phyloP scores from a whole-genome alignment of 2,888 invertebrate genomes.

The Pristionchus maxplancki region DNA sequence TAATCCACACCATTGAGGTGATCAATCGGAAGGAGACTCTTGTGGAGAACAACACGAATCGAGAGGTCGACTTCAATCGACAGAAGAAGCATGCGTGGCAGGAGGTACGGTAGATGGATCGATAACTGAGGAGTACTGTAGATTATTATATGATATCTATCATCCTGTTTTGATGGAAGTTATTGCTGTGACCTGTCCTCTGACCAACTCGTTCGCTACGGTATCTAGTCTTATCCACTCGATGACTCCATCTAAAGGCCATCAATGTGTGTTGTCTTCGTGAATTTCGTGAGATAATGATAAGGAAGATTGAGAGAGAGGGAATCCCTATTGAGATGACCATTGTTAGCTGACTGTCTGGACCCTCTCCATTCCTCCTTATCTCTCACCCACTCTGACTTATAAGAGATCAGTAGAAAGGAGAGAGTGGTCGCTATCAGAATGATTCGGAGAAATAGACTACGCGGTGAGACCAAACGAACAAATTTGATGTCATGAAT shows the following conservation, averaged over 20 bases:
- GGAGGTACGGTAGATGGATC: conserved; percentile 42
- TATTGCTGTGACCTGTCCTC: neutral
- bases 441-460: conserved; percentile 30
- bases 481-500: conserved; percentile 43
- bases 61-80: conserved; percentile 52
- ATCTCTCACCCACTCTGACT: neutral
- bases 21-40: conserved; percentile 51
- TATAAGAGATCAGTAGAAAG: neutral
- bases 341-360: neutral
- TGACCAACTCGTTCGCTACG: neutral
- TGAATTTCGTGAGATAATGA: conserved; percentile 28
- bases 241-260: neutral
- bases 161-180: too few species aligned
- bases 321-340: neutral
- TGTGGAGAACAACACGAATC: conserved; percentile 52
- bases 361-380: neutral
- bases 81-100: conserved; percentile 53
- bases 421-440: neutral
- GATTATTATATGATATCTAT: neutral
- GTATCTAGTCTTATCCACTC: conserved; percentile 2
- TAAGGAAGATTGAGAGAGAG: conserved; percentile 1
- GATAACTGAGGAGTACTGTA: neutral
- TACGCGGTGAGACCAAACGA: conserved; percentile 31
- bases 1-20: conserved; percentile 37
- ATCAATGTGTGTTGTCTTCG: conserved; percentile 21